Base-by-base conservation (phyloP, 2,888 invertebrate genomes). In the Melinaea marsaeus region DNA sequence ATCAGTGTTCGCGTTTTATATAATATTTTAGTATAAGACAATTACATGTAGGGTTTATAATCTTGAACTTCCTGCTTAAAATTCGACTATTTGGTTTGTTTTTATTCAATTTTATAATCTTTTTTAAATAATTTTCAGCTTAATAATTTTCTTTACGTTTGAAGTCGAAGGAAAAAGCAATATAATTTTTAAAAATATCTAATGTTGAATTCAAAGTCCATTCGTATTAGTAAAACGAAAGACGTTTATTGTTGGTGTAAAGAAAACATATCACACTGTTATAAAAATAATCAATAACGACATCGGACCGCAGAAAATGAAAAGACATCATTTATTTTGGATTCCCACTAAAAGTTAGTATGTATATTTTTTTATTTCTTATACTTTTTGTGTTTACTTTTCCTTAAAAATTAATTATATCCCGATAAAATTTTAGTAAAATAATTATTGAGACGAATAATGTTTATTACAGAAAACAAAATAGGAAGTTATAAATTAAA, bases 381-480 rank as follows among this genome's bases (percentile, higher is more conserved):
- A 7, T 9, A 32, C 3, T 51, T 32, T 32, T 32, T 9, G 22
- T 32, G 9, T 51, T 32, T 2, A 42, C 9, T 51, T 4, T 22
- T 2, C 22, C 2, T 48, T n/a, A 48, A 22, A 22, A 7, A 6
- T 51, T 51, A 22, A 22, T 4, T 51, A 22, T 9, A 51, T 13
- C n/a, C n/a, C 5, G 13, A 48, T 32, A 51, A 22, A 22, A 13
- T 13, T 9, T 22, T 51, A 9, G 4, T 51, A 32, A 32, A 51
- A 51, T 32, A 32, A 32, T 32, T 5, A 32, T 22, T 22, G 22
- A 22, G 22, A 7, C 3, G 3, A 51, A 7, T 51, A 22, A 22
- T 32, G 32, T 32, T 51, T 51, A 9, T 51, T 11, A 51, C 51
- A 89, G 89, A 75, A 47, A 87, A 86, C 63, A 87, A 84, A 75